These are phyloP conservation scores for Ypsolopha sequella DNA, from an alignment of 2,888 invertebrate species.

Conservation along the genomic window DNA sequence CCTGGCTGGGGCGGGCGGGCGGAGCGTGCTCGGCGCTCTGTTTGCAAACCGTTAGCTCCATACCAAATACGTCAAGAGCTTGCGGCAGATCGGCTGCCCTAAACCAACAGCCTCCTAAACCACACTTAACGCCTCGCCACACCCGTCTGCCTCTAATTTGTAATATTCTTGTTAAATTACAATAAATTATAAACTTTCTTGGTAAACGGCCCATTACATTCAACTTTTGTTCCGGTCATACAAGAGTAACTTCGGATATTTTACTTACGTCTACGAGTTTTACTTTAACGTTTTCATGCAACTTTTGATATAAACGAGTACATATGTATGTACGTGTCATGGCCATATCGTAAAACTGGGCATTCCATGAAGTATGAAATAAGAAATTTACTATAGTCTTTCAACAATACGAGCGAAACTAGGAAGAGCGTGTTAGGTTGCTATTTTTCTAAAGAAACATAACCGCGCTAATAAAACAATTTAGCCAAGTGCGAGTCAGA, in stretches of 20 bases:
- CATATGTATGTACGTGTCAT: too few species aligned
- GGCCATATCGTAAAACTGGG: too few species aligned
- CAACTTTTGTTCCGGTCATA: neutral
- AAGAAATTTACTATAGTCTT: too few species aligned
- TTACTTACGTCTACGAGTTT: too few species aligned
- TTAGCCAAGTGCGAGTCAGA: too few species aligned
- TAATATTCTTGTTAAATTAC: conserved; percentile 23
- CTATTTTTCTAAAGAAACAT: too few species aligned
- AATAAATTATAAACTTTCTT: conserved; percentile 17
- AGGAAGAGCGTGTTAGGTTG: too few species aligned
- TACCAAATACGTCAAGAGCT: conserved; percentile 19
- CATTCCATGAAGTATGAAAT: too few species aligned
- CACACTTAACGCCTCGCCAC: conserved; percentile 4
- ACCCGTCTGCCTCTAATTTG: conserved; percentile 10
- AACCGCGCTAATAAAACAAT: too few species aligned
- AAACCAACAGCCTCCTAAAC: conserved; percentile 26
- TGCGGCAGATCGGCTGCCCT: conserved; percentile 33
- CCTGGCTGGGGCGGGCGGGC: neutral
- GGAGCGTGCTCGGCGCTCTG: conserved; percentile 11
- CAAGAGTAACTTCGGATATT: conserved; percentile 1
- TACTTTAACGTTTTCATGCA: too few species aligned
- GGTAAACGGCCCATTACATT: conserved; percentile 26
- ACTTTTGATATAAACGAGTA: too few species aligned
- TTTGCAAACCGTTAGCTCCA: conserved; percentile 14
- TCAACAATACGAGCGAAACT: too few species aligned